Base-by-base conservation (phyloP, 2,888 invertebrate species). In the Amiota minor region DNA sequence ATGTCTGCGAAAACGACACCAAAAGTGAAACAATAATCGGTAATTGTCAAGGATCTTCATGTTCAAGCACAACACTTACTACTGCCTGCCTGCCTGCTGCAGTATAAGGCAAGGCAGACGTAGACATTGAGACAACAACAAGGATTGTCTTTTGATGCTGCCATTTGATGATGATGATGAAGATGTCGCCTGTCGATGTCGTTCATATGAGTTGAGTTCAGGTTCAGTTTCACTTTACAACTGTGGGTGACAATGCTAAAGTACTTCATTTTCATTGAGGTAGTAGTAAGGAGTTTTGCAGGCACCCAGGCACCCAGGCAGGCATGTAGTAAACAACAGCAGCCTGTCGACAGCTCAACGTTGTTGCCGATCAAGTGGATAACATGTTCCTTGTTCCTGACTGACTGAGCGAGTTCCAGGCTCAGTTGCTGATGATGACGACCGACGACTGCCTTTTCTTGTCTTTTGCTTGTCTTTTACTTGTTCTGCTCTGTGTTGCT, bases 21-120 rank as follows among this genome's bases (percentile, higher is more conserved):
- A 74, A 69, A 70, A 72, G 49, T 75, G 72, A 67, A 72, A 72
- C 70, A 75, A 71, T 72, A 72, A 70, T 72, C 70, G 75, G 70
- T 67, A 75, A 72, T 75, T 75, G 70, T 67, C 74, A 75, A 75
- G 75, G 72, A 75, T 67, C 61, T 69, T 74, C 70, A 50, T 50
- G 35, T 20, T 14, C 62, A 20, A 11, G 61, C 61, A 18, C 6
- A 23, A 10, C 49, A 65, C 46, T 50, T 67, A 35, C 35, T 35
- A 6, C 35, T 6, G 3, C 3, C 1, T 23, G 3, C n/a, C n/a
- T 14, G 16, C 18, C 12, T 1, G 46, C 18, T 10, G n/a, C 14
- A 49, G 9, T 45, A 46, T 16, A 16, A 16, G 16, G 16, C 10
- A 65, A 14, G 46, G 46, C 46, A 46, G 46, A 65, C 53, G 53